A percentile compares a stretch with the other conserved stretches of the same genome.
These are phyloP conservation scores for Orestias chungarensis DNA, from an alignment of 2,797 vertebrate genomes.

Conservation along the genomic window DNA sequence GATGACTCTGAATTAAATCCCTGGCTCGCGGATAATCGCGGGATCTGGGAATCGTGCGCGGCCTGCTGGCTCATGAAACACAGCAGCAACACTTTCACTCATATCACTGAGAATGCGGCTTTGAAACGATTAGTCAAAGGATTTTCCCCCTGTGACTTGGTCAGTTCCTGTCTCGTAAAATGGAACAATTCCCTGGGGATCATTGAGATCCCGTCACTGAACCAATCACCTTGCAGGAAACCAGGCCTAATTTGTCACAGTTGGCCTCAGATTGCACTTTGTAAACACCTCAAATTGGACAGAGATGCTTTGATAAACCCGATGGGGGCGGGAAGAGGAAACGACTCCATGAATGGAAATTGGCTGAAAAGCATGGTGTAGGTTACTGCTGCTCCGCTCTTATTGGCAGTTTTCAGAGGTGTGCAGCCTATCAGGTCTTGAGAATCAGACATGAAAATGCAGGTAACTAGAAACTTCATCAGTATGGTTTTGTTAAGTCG, in stretches of 20 bases:
- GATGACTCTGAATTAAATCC: conserved; percentile 48
- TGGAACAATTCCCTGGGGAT: conserved; percentile 75
- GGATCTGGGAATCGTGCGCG: conserved; percentile 38
- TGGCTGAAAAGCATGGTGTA: conserved; percentile 38
- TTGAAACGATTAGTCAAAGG: conserved; percentile 64
- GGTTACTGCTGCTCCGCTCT: conserved; percentile 33
- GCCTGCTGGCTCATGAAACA: conserved; percentile 43
- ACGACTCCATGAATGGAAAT: conserved; percentile 29
- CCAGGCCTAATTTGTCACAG: conserved; percentile 28
- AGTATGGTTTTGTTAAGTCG: conserved; percentile 39
- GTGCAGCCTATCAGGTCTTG: conserved; percentile 14
- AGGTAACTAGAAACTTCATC: conserved; percentile 38
- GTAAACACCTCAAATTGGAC: conserved; percentile 52
- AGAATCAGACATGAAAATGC: conserved; percentile 30
- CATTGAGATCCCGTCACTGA: conserved; percentile 46
- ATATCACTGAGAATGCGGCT: conserved; percentile 39
- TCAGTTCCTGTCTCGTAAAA: conserved; percentile 43
- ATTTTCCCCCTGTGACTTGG: conserved; percentile 40
- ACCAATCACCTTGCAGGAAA: conserved; percentile 29
- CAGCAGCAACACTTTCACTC: conserved; percentile 23
- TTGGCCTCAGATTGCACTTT: conserved; percentile 42
- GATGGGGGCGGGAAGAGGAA: conserved; percentile 9
- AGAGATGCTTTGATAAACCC: conserved; percentile 57
- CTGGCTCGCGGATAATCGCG: conserved; percentile 41
- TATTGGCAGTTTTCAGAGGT: conserved; percentile 15